These are phyloP conservation scores for Nebria brevicollis DNA, from an alignment of 2,888 invertebrate genomes.

Conservation along the genomic window DNA sequence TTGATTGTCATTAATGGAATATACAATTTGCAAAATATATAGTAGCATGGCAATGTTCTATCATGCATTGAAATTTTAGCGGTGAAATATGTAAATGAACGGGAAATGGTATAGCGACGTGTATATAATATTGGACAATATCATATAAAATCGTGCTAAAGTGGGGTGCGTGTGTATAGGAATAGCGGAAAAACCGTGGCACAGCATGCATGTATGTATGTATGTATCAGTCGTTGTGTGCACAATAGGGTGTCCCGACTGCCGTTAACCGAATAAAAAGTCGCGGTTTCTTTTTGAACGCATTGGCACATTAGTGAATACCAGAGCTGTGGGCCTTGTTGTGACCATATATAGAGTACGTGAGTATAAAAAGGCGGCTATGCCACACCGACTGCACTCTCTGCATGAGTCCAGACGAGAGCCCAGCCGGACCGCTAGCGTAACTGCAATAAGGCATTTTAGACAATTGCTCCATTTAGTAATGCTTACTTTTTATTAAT, in stretches of 20 bases:
- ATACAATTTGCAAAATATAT: neutral
- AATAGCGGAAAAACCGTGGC: neutral
- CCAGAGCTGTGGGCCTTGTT: constrained; percentile 48
- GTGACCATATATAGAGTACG: constrained; percentile 48
- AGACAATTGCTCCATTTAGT: no score
- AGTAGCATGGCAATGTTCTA: neutral
- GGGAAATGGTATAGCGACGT: neutral
- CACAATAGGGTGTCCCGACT: constrained; percentile 47
- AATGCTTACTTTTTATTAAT: no score
- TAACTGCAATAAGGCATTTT: no score
- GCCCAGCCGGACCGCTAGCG: no score
- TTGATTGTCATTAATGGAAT: neutral
- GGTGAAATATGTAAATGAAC: constrained; percentile 1
- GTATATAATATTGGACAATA: neutral
- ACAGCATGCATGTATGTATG: constrained; percentile 35
- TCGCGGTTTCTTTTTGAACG: constrained; percentile 47
- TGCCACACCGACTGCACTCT: neutral
- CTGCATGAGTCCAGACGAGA: neutral
- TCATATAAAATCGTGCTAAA: neutral
- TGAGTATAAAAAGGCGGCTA: constrained; percentile 6
- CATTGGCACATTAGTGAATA: constrained; percentile 53
- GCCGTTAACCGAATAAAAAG: constrained; percentile 48
- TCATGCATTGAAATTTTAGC: neutral
- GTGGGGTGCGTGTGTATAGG: neutral
- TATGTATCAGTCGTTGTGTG: constrained; percentile 46